Conservation (phyloP, 2,888 invertebrate genomes). For the Caenorhabditis imperialis region DNA sequence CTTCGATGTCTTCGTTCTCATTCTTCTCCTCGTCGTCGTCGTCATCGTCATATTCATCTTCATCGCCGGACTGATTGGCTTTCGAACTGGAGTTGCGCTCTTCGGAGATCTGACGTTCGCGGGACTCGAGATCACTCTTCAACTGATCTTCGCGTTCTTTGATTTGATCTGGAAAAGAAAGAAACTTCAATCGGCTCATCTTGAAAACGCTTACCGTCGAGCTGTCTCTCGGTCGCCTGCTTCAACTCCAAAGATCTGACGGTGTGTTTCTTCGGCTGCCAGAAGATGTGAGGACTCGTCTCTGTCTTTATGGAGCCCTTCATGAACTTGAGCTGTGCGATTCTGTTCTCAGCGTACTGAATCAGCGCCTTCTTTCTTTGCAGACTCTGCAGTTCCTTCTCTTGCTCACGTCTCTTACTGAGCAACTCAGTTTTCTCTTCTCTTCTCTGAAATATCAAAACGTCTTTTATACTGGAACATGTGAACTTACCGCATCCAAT, state of each 20-base stretch:
- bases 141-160: conserved; percentile 59
- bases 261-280: conserved; percentile 87
- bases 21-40: conserved; percentile 31
- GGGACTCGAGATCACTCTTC: conserved; percentile 21
- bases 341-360: conserved; percentile 85
- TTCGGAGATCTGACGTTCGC: conserved; percentile 10
- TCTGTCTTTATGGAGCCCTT: conserved; percentile 89
- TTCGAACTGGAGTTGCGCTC: no score
- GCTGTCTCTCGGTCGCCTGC: conserved; percentile 82
- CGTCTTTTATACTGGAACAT: background rate
- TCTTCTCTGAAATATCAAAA: conserved; percentile 79
- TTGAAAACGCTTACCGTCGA: conserved; percentile 73
- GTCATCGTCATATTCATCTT: conserved; percentile 32
- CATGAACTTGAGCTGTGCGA: conserved; percentile 85
- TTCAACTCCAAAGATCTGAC: conserved; percentile 84
- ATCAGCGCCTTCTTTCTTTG: conserved; percentile 85
- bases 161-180: conserved; percentile 66
- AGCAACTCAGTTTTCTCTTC: conserved; percentile 89
- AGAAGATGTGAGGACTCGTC: conserved; percentile 89
- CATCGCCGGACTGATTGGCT: no score
- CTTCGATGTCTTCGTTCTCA: conserved; percentile 46
- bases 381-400: conserved; percentile 89
- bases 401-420: conserved; percentile 88
- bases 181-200: no score
- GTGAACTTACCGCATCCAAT: conserved; percentile 84